These are phyloP conservation scores for Ictidomys tridecemlineatus DNA, from an alignment of 2,113 vertebrate species.

Conservation along the genomic window DNA sequence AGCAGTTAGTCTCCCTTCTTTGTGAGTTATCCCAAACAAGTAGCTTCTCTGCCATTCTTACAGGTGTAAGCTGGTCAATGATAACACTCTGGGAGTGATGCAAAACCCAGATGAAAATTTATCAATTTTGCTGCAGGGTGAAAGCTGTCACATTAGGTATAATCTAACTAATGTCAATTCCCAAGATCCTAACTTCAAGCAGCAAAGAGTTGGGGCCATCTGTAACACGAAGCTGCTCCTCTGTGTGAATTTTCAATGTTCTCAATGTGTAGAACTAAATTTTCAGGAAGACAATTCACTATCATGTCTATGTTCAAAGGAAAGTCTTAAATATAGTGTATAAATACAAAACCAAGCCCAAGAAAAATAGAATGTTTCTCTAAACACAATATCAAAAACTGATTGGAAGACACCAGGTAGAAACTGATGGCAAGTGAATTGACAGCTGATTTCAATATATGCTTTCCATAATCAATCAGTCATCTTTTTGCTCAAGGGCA, in stretches of 20 bases:
- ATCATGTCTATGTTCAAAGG: background rate
- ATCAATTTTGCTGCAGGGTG: background rate
- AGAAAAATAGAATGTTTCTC: constrained; percentile 48
- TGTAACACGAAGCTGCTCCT: background rate
- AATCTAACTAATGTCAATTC: background rate
- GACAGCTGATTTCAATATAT: background rate
- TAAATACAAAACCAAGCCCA: background rate
- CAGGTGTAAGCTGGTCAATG: background rate
- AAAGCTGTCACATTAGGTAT: background rate
- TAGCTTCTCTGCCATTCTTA: background rate
- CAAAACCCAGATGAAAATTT: background rate
- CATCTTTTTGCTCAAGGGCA: background rate
- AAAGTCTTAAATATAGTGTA: background rate
- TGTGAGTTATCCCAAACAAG: background rate
- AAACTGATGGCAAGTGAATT: background rate
- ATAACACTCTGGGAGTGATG: background rate
- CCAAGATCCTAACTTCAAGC: background rate
- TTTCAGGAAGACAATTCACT: background rate
- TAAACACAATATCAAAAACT: constrained; percentile 81
- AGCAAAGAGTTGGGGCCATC: background rate
- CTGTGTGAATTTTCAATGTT: background rate
- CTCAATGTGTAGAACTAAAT: background rate
- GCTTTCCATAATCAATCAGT: background rate
- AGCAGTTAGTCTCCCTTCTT: background rate
- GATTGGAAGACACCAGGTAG: constrained; percentile 67